Conservation (phyloP, 2,113 vertebrate species). For the Phycodurus eques region DNA sequence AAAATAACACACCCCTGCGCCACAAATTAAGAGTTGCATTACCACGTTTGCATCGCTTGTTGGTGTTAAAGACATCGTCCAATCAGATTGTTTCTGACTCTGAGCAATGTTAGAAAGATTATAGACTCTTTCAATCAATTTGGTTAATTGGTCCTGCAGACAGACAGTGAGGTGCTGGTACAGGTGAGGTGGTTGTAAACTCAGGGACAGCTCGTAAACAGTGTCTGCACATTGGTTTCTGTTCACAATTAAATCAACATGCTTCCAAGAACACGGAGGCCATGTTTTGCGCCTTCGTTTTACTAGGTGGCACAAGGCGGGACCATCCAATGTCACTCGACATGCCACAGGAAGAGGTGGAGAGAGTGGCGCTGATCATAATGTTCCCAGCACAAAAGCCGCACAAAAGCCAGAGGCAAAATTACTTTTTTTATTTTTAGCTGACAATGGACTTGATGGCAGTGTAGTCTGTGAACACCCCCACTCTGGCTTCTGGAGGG, state of each 20-base stretch:
- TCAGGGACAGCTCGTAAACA: slow-evolving; percentile 72
- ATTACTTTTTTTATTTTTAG: slow-evolving; percentile 47
- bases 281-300: slow-evolving; percentile 13
- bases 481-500: neutral
- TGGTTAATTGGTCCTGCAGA: slow-evolving; percentile 58
- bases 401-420: slow-evolving; percentile 53
- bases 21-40: slow-evolving; percentile 55
- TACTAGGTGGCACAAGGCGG: neutral
- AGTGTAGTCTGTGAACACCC: slow-evolving; percentile 48
- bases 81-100: neutral
- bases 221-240: slow-evolving; percentile 51
- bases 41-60: slow-evolving; percentile 5
- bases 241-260: slow-evolving; percentile 84
- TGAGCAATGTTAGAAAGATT: neutral
- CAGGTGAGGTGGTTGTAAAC: slow-evolving; percentile 77
- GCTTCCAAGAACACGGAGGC: slow-evolving; percentile 85
- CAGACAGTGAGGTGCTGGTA: slow-evolving; percentile 60
- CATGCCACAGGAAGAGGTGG: slow-evolving; percentile 49
- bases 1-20: slow-evolving; percentile 44
- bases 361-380: slow-evolving; percentile 54
- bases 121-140: slow-evolving; percentile 53
- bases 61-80: neutral
- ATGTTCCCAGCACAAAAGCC: slow-evolving; percentile 43
- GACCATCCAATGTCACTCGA: slow-evolving; percentile 17
- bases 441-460: slow-evolving; percentile 51